A percentile compares a stretch with the other conserved stretches of the same genome.
Conservation (phyloP, 2,888 invertebrate genomes). For the Xestia rhomboidea region DNA sequence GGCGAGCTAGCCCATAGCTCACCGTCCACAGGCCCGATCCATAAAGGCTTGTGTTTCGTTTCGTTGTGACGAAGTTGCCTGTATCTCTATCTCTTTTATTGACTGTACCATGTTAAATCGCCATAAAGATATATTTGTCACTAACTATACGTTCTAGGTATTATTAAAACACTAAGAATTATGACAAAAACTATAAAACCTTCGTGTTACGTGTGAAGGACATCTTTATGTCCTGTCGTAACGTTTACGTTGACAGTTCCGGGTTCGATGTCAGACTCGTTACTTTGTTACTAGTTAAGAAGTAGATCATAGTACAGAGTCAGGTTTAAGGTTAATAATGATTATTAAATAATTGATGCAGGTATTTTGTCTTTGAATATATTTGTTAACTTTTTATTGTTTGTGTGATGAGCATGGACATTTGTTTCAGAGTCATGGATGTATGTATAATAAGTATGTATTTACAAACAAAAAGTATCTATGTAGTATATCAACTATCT, state of each 20-base stretch:
- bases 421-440: too few relatives aligned
- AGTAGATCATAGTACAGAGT: conserved; percentile 21
- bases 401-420: too few relatives aligned
- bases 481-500: too few relatives aligned
- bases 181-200: conserved; percentile 37
- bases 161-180: conserved; percentile 32
- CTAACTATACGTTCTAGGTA: background rate
- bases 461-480: too few relatives aligned
- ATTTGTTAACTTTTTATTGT: too few relatives aligned
- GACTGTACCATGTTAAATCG: background rate
- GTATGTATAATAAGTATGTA: too few relatives aligned
- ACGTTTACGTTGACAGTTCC: conserved; percentile 23
- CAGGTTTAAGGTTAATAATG: background rate
- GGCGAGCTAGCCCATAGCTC: too few relatives aligned
- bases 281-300: conserved; percentile 9
- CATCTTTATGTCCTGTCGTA: conserved; percentile 33
- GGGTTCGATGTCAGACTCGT: conserved; percentile 27
- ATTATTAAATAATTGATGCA: background rate
- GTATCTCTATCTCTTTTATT: background rate
- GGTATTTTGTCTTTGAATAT: background rate
- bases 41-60: too few relatives aligned
- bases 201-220: conserved; percentile 38
- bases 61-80: too few relatives aligned
- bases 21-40: too few relatives aligned
- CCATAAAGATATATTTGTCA: conserved; percentile 22